phyloP scores from a whole-genome alignment of 2,113 vertebrate species.

The Rhinopomastus cyanomelas region DNA sequence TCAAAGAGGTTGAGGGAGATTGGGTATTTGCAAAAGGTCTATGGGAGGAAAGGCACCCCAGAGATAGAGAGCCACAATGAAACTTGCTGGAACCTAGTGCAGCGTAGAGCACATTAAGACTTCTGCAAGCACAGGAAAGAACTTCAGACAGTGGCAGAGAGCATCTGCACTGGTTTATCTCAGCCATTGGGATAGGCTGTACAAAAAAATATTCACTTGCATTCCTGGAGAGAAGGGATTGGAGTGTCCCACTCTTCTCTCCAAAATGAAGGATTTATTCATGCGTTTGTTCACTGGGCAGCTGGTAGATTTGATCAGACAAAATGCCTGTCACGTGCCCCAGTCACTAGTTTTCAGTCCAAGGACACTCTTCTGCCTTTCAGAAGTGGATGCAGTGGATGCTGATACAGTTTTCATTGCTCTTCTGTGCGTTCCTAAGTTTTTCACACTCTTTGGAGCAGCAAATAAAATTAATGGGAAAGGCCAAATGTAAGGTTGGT shows the following conservation, averaged over 20 bases:
- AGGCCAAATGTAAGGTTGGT: not conserved
- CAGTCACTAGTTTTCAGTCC: not conserved
- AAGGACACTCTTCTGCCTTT: not conserved
- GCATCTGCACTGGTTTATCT: constrained; percentile 40
- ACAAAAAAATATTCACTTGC: not conserved
- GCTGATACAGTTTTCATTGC: not conserved
- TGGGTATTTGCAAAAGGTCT: not conserved
- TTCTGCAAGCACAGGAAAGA: not conserved
- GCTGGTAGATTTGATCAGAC: not conserved
- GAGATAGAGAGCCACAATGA: not conserved
- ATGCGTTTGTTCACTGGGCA: not conserved
- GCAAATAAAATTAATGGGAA: not conserved
- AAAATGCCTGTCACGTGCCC: accelerated
- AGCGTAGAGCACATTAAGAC: not conserved
- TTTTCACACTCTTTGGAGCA: not conserved
- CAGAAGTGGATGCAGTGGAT: not conserved
- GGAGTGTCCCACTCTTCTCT: not conserved
- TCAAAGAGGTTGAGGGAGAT: not conserved
- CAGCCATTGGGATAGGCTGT: accelerated
- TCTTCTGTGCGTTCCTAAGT: not conserved
- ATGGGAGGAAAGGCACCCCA: not conserved
- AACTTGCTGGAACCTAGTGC: not conserved
- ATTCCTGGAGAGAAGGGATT: not conserved
- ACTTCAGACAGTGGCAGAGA: not conserved
- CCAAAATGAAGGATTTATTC: not conserved